Base-by-base conservation (phyloP, 2,888 invertebrate genomes). In the Polydesmus complanatus region DNA sequence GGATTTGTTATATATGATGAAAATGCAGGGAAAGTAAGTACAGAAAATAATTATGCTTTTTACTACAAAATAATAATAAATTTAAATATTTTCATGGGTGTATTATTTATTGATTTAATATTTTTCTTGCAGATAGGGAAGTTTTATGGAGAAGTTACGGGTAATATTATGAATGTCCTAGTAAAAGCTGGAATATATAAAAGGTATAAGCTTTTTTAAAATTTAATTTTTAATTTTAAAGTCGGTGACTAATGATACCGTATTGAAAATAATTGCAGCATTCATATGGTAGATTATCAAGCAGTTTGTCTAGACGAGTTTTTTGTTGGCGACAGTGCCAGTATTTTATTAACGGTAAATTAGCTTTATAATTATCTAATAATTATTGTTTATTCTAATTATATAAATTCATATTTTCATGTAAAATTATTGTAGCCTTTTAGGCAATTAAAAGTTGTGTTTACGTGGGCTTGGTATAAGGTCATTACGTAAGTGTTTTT, bases 131-230 rank as follows among this genome's bases (percentile, higher is more conserved):
- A 64, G 60, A 90, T 90, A 1, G 94, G 94, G 1, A 82, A 85
- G 69, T 95, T 95, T 75, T 94, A 94, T 70, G 95, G 94, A 0
- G 90, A 92, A 74, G 86, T 93, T 51, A 93, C 94, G 72, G 91
- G 91, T 22, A 91, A 91, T 18, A 90, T 93, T 64, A 91, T 93
- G 90, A 90, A 92, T 60, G 74, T 90, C 0, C 75, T 92, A 58
- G 91, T 93, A 0, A 89, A 92, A 71, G 90, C 90, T 70, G 81
- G 86, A 64, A 91, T 93, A 69, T 93, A 90, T 74, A 88, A 88
- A 70, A 64, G 64, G 66, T n/a, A 23, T 25, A 5, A 50, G 8
- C 25, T 5, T 49, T 25, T 51, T 51, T 50, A 27, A 27, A 18
- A 23, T 19, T 58, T 49, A 2, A 11, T n/a, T 22, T 27, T 18